Evolutionary conservation across 1,140 invertebrate species (phyloP).

Genomic region (Drosophila ercepeae): DNA sequence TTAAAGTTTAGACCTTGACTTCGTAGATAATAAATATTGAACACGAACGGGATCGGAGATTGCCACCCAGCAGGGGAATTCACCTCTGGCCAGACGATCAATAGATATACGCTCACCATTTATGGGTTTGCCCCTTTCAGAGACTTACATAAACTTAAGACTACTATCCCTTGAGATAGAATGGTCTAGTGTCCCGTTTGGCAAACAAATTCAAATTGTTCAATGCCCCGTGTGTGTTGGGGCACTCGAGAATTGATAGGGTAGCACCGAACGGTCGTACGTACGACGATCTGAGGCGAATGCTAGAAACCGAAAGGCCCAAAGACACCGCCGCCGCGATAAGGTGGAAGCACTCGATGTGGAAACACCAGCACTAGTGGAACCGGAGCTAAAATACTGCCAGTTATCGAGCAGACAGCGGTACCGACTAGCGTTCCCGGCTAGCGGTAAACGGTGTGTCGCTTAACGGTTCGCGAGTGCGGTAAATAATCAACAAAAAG

Average conservation of each 20-base stretch:
- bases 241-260: slow-evolving; percentile 39
- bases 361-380: slow-evolving; percentile 7
- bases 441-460: slow-evolving; percentile 8
- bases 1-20: not conserved
- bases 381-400: slow-evolving; percentile 16
- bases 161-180: slow-evolving; percentile 4
- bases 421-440: slow-evolving; percentile 33
- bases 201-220: slow-evolving; percentile 33
- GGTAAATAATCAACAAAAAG: slow-evolving; percentile 3
- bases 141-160: slow-evolving; percentile 17
- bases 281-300: slow-evolving; percentile 16
- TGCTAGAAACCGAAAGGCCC: slow-evolving; percentile 7
- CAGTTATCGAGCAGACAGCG: slow-evolving; percentile 64
- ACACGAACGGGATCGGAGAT: not conserved
- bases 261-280: slow-evolving; percentile 7
- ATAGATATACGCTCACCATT: slow-evolving; percentile 5
- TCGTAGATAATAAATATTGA: not conserved
- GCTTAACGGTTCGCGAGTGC: slow-evolving; percentile 31
- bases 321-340: slow-evolving; percentile 37
- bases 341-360: slow-evolving; percentile 20
- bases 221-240: slow-evolving; percentile 15
- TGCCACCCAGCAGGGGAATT: not conserved
- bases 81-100: not conserved
- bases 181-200: slow-evolving; percentile 23
- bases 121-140: slow-evolving; percentile 1